These are phyloP conservation scores for Acanthopleura granulata DNA, from an alignment of 2,888 invertebrate species.

Conservation along the genomic window DNA sequence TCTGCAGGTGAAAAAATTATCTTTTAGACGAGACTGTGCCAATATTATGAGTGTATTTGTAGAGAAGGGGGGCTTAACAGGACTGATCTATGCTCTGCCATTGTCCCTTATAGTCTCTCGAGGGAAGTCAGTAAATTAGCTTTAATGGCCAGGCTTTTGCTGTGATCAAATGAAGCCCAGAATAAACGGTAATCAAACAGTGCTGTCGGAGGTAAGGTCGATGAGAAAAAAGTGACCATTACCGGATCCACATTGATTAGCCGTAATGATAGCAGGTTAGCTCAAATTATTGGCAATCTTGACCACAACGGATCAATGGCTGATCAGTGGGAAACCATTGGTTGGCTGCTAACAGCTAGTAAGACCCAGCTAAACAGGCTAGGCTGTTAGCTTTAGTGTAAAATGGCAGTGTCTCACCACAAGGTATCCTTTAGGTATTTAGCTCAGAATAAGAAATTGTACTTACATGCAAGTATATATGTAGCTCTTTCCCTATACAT, in stretches of 20 bases:
- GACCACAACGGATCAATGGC: constrained; percentile 10
- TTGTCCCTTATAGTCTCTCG: neutral
- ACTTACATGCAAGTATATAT: no score
- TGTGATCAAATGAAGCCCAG: constrained; percentile 1
- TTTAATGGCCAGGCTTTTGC: constrained; percentile 3
- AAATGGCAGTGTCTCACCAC: no score
- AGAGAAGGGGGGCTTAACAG: no score
- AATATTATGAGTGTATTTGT: no score
- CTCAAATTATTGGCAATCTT: constrained; percentile 1
- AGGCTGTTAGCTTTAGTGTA: no score
- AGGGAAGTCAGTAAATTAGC: neutral
- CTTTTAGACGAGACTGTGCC: no score
- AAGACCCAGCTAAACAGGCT: no score
- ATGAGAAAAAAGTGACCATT: constrained; percentile 10
- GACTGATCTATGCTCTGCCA: neutral
- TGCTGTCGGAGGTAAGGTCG: neutral
- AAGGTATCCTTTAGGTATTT: no score
- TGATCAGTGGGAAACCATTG: neutral
- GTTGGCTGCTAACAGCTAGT: no score
- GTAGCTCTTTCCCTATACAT: no score
- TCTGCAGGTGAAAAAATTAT: no score
- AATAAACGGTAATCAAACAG: constrained; percentile 13
- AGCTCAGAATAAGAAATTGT: no score
- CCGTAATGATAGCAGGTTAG: neutral
- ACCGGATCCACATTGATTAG: neutral